Evolutionary conservation across 2,113 vertebrate genomes (phyloP).

Genomic region (Sprattus sprattus): DNA sequence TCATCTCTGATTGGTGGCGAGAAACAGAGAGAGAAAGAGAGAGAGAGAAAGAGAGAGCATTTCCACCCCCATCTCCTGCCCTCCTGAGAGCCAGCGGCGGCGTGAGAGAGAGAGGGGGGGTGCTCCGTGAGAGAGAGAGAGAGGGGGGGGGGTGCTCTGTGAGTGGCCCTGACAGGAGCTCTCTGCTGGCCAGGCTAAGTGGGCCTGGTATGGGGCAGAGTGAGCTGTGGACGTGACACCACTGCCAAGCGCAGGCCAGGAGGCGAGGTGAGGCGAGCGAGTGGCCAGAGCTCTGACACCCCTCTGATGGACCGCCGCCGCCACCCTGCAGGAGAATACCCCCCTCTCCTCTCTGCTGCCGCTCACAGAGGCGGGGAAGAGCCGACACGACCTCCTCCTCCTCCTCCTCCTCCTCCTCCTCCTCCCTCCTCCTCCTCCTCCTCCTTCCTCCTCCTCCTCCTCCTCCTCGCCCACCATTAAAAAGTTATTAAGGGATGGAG

Average conservation of each 20-base stretch:
- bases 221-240: neutral
- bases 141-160: too few species aligned
- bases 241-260: neutral
- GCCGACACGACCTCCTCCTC: neutral
- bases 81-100: neutral
- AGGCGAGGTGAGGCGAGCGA: neutral
- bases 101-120: too few species aligned
- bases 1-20: too few species aligned
- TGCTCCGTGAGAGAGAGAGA: too few species aligned
- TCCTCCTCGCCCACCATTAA: neutral
- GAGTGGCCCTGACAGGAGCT: constrained; percentile 32
- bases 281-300: neutral
- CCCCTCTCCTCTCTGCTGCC: neutral
- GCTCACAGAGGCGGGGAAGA: too few species aligned
- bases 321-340: neutral
- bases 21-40: too few species aligned
- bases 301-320: neutral
- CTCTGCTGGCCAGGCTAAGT: constrained; percentile 17
- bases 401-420: neutral
- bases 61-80: constrained; percentile 9
- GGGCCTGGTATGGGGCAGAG: constrained; percentile 14
- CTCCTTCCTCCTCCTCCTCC: neutral
- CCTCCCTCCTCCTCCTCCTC: too few species aligned
- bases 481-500: neutral
- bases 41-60: constrained; percentile 19